Percentiles rank a stretch among this genome's conserved stretches.
Conservation (phyloP, 2,797 vertebrate genomes). For the Coilia nasus region DNA sequence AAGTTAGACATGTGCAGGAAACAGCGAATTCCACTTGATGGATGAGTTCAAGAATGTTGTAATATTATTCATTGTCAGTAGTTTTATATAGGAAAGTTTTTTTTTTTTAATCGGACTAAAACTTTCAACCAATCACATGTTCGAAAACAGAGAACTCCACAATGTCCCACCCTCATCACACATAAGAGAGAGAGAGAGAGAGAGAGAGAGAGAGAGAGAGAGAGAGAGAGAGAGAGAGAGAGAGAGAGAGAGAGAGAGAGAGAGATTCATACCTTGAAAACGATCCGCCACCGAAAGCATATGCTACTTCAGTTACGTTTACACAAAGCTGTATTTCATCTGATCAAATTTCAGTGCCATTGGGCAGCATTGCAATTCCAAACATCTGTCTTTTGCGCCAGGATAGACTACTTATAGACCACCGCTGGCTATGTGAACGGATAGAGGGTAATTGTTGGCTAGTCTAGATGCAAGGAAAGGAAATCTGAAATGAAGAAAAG, state of each 20-base stretch:
- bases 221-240: neutral
- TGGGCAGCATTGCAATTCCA: no score
- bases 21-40: slow-evolving; percentile 51
- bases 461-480: no score
- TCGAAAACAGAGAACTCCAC: slow-evolving; percentile 37
- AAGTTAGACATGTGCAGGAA: slow-evolving; percentile 57
- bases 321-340: no score
- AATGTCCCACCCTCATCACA: slow-evolving; percentile 31
- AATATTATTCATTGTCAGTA: slow-evolving; percentile 30
- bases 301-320: no score
- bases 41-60: slow-evolving; percentile 39
- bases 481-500: no score
- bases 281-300: no score
- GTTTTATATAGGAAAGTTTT: slow-evolving; percentile 64
- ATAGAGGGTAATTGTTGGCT: no score
- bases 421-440: no score
- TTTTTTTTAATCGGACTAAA: slow-evolving; percentile 48
- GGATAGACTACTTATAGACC: no score
- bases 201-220: neutral
- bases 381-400: no score
- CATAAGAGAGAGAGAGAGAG: neutral
- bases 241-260: neutral
- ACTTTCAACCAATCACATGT: slow-evolving; percentile 69
- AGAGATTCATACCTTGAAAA: no score
- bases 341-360: no score